phyloP scores from a whole-genome alignment of 2,113 vertebrate genomes.

The Haemorhous mexicanus region DNA sequence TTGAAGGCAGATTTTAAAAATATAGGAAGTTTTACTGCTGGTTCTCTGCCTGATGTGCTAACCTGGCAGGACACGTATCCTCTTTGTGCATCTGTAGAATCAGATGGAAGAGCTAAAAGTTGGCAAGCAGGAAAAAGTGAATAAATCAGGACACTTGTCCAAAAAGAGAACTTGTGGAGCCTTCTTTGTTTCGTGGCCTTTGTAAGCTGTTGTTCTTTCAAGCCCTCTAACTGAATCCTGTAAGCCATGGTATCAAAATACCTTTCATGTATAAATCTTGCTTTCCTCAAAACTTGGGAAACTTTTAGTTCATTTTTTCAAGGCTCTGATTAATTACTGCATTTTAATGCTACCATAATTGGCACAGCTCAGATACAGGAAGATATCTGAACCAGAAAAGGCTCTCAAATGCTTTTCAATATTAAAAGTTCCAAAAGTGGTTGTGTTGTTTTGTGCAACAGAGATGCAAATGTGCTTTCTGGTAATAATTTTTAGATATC shows the following conservation, averaged over 20 bases:
- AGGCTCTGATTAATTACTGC: background rate
- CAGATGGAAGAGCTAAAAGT: background rate
- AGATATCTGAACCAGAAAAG: background rate
- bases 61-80: rapidly evolving
- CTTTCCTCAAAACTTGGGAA: background rate
- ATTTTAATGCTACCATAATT: background rate
- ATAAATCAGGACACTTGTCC: background rate
- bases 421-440: background rate
- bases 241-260: background rate
- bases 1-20: background rate
- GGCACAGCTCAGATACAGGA: background rate
- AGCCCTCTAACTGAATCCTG: background rate
- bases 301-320: background rate
- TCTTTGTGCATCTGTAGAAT: background rate
- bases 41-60: background rate
- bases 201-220: background rate
- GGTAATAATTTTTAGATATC: background rate
- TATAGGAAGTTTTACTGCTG: background rate
- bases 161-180: background rate
- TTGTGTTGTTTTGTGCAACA: background rate
- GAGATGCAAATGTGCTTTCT: background rate
- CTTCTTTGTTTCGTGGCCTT: background rate
- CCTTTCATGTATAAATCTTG: background rate
- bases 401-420: background rate
- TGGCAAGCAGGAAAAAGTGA: background rate